Conservation (phyloP, 2,797 vertebrate genomes). For the Buphagus erythrorhynchus region DNA sequence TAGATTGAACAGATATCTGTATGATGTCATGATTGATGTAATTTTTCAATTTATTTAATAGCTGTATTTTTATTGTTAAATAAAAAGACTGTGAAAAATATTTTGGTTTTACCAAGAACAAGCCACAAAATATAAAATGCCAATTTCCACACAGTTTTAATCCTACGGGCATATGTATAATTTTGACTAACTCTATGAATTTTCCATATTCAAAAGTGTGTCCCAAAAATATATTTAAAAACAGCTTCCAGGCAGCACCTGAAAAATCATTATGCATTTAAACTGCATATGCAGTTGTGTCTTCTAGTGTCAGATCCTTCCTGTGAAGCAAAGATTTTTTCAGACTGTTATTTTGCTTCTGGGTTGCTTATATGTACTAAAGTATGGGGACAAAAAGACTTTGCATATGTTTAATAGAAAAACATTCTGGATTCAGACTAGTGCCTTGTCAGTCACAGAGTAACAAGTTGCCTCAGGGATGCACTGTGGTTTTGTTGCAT, state of each 20-base stretch:
- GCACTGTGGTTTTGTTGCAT: not conserved
- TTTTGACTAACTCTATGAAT: not conserved
- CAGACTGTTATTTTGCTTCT: not conserved
- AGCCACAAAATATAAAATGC: not conserved
- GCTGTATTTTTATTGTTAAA: not conserved
- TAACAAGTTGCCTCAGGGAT: not conserved
- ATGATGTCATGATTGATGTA: not conserved
- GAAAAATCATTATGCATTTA: not conserved
- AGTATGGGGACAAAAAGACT: not conserved
- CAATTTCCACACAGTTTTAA: not conserved
- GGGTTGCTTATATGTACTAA: not conserved
- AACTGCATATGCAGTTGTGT: not conserved
- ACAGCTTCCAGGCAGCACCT: not conserved
- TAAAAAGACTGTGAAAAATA: not conserved
- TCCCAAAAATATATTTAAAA: not conserved
- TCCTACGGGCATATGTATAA: not conserved
- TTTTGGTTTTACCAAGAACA: not conserved
- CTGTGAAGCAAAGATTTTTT: not conserved
- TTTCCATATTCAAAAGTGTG: not conserved
- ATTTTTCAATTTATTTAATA: not conserved
- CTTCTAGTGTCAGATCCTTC: not conserved
- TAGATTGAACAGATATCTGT: not conserved
- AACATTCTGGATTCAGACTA: not conserved
- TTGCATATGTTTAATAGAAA: not conserved
- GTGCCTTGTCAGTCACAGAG: not conserved